A percentile compares a stretch with the other conserved stretches of the same genome.
These are phyloP conservation scores for Ceraclea dissimilis DNA, from an alignment of 2,888 invertebrate species.

Conservation along the genomic window DNA sequence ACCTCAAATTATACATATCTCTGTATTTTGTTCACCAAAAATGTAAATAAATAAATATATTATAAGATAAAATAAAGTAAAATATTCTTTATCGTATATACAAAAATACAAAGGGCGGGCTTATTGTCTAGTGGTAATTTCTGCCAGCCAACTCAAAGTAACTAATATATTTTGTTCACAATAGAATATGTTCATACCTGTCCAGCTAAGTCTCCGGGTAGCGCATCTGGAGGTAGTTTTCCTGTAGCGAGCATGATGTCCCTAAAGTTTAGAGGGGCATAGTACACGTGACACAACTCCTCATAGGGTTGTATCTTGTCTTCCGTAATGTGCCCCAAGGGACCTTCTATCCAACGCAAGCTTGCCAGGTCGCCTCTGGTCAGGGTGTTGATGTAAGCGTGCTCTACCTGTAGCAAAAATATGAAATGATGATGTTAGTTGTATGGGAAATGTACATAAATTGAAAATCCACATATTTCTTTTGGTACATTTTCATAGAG, in stretches of 20 bases:
- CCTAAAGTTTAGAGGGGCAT: slow-evolving; percentile 93
- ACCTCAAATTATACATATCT: too few species aligned
- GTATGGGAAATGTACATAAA: too few species aligned
- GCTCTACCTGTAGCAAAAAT: slow-evolving; percentile 58
- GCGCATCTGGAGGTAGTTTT: slow-evolving; percentile 92
- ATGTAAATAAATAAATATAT: too few species aligned
- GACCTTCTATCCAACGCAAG: slow-evolving; percentile 88
- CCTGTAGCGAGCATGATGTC: slow-evolving; percentile 98
- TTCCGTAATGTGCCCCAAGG: slow-evolving; percentile 51
- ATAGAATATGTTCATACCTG: slow-evolving; percentile 33
- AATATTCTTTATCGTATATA: too few species aligned
- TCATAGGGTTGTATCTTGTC: slow-evolving; percentile 39
- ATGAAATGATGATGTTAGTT: too few species aligned
- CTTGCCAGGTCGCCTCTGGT: slow-evolving; percentile 91
- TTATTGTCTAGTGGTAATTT: too few species aligned
- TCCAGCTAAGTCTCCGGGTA: slow-evolving; percentile 81
- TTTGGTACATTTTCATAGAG: too few species aligned
- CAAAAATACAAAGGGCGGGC: too few species aligned
- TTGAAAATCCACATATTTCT: too few species aligned
- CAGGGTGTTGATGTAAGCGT: slow-evolving; percentile 91
- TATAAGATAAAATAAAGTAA: too few species aligned
- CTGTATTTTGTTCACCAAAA: too few species aligned
- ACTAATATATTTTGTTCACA: not conserved
- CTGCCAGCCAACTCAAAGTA: too few species aligned
- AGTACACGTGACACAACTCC: slow-evolving; percentile 81